These are phyloP conservation scores for Maniola hyperantus DNA, from an alignment of 2,888 invertebrate species.

Conservation along the genomic window DNA sequence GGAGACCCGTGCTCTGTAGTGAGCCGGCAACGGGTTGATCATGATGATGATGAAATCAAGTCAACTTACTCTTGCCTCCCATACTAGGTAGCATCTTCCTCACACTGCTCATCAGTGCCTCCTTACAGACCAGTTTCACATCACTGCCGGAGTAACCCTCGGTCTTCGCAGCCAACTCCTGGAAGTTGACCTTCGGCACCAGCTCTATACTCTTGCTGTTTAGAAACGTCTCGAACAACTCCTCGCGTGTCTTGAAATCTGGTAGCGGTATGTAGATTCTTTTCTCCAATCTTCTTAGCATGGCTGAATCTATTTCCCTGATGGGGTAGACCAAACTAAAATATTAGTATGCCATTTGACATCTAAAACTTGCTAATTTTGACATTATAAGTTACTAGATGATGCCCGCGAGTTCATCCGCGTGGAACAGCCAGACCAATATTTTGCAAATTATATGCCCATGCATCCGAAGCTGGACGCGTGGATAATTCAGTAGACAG, in stretches of 20 bases:
- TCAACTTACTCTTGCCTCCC: constrained; percentile 45
- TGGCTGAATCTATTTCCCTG: constrained; percentile 94
- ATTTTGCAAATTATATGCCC: too few relatives aligned
- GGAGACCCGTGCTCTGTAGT: too few relatives aligned
- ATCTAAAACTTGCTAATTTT: background rate
- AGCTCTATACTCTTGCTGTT: constrained; percentile 74
- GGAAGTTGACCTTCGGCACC: constrained; percentile 68
- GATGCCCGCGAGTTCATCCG: too few relatives aligned
- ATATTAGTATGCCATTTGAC: background rate
- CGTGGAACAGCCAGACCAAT: too few relatives aligned
- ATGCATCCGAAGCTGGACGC: too few relatives aligned
- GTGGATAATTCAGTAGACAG: too few relatives aligned
- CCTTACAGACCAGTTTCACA: constrained; percentile 92
- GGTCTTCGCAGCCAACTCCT: constrained; percentile 80
- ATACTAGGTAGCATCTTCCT: constrained; percentile 82
- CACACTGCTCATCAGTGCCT: constrained; percentile 92
- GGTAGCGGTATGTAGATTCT: constrained; percentile 92
- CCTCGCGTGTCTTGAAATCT: constrained; percentile 83
- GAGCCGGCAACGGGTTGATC: too few relatives aligned
- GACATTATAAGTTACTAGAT: background rate
- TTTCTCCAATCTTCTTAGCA: constrained; percentile 94
- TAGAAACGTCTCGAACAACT: constrained; percentile 86
- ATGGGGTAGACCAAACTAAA: background rate
- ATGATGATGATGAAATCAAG: too few relatives aligned
- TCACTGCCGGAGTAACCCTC: constrained; percentile 95